Conservation (phyloP, 2,888 invertebrate species). For the Apomyelois bistriatella region DNA sequence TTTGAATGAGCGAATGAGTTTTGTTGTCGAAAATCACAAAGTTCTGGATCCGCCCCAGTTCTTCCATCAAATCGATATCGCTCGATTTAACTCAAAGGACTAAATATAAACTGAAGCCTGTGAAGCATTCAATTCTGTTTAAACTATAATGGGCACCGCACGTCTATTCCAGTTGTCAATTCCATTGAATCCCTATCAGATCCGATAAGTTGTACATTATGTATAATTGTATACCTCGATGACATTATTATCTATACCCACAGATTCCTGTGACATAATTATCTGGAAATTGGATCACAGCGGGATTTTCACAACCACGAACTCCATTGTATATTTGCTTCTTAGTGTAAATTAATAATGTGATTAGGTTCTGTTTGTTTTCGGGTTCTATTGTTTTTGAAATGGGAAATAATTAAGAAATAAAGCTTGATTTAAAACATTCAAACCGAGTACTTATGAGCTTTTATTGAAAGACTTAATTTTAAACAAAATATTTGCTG, state of each 20-base stretch:
- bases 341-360: conserved; percentile 1
- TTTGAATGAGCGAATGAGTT: conserved; percentile 14
- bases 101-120: conserved; percentile 33
- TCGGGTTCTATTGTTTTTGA: conserved; percentile 3
- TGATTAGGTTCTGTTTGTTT: conserved; percentile 6
- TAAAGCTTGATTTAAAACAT: not conserved
- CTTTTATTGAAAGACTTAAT: not conserved
- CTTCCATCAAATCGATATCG: conserved; percentile 29
- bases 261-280: not conserved
- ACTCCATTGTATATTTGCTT: not conserved
- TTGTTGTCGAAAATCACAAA: conserved; percentile 18
- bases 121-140: conserved; percentile 27
- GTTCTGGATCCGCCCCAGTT: conserved; percentile 19
- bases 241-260: not conserved
- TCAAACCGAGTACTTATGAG: not conserved
- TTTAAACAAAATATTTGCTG: too few relatives aligned
- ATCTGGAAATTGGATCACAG: not conserved
- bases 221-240: not conserved
- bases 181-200: not conserved
- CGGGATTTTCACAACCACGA: not conserved
- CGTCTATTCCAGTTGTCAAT: not conserved
- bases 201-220: not conserved
- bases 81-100: conserved; percentile 29
- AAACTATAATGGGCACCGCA: not conserved
- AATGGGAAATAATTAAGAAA: not conserved